A percentile compares a stretch with the other conserved stretches of the same genome.
phyloP scores from a whole-genome alignment of 2,797 vertebrate species.

The Cynopterus sphinx region DNA sequence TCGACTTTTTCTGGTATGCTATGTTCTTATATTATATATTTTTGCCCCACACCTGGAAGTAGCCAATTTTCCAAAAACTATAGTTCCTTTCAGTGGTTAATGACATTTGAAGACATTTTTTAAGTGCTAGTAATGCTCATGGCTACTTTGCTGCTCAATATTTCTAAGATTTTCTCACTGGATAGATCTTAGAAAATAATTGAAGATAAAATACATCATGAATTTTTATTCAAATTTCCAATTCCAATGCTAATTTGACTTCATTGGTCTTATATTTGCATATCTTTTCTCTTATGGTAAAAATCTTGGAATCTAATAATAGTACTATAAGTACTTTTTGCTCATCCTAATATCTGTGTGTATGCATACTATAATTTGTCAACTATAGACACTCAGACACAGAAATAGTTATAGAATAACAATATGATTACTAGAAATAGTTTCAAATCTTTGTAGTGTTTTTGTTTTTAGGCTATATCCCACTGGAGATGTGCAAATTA shows the following conservation, averaged over 20 bases:
- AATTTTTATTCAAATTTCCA: not conserved
- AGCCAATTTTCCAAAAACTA: not conserved
- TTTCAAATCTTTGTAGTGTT: not conserved
- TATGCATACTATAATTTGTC: not conserved
- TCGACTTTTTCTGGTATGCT: not conserved
- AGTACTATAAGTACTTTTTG: not conserved
- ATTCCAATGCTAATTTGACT: constrained; percentile 28
- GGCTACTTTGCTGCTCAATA: not conserved
- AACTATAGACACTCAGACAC: not conserved
- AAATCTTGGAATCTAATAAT: not conserved
- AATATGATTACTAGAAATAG: not conserved
- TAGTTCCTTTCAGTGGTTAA: not conserved
- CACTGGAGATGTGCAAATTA: not conserved
- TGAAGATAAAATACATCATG: not conserved
- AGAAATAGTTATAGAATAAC: not conserved
- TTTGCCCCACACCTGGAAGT: not conserved
- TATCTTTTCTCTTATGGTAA: not conserved
- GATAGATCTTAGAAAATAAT: not conserved
- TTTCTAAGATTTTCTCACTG: not conserved
- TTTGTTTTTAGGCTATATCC: not conserved
- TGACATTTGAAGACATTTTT: not conserved
- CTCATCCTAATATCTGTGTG: not conserved
- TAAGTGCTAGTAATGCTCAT: not conserved
- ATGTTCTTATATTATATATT: not conserved
- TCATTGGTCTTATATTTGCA: not conserved